Percentiles rank a stretch among this genome's conserved stretches.
phyloP scores from a whole-genome alignment of 2,888 invertebrate species.

The Sesia apiformis region DNA sequence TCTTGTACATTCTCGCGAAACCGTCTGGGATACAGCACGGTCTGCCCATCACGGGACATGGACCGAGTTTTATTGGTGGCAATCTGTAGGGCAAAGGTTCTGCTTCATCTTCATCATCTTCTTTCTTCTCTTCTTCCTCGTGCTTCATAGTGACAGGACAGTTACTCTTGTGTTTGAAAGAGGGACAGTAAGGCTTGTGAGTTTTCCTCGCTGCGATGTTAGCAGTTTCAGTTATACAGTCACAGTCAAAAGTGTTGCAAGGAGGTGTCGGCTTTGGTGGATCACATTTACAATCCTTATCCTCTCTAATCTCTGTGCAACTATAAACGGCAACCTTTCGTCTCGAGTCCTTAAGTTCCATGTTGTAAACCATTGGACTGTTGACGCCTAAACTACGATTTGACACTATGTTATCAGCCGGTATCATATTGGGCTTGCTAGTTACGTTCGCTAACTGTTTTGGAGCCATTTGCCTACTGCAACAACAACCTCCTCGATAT shows the following conservation, averaged over 20 bases:
- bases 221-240: slow-evolving; percentile 38
- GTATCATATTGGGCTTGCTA: slow-evolving; percentile 13
- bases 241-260: slow-evolving; percentile 58
- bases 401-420: slow-evolving; percentile 13
- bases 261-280: slow-evolving; percentile 51
- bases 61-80: slow-evolving; percentile 57
- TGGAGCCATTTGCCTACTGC: slow-evolving; percentile 8
- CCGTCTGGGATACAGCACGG: slow-evolving; percentile 61
- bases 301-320: slow-evolving; percentile 35
- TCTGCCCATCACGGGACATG: slow-evolving; percentile 62
- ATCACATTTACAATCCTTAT: slow-evolving; percentile 54
- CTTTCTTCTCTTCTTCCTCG: slow-evolving; percentile 34
- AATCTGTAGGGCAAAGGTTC: slow-evolving; percentile 59
- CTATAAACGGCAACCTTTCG: slow-evolving; percentile 25
- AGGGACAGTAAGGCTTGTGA: slow-evolving; percentile 56
- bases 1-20: slow-evolving; percentile 61
- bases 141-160: slow-evolving; percentile 47
- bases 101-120: slow-evolving; percentile 48
- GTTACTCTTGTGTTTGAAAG: slow-evolving; percentile 45
- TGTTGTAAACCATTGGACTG: slow-evolving; percentile 24
- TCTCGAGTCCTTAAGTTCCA: slow-evolving; percentile 19
- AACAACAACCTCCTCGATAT: slow-evolving; percentile 21
- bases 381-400: slow-evolving; percentile 16
- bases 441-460: slow-evolving; percentile 2
- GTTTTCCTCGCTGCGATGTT: slow-evolving; percentile 40